Conservation (phyloP, 2,888 invertebrate species). For the Aleiodes testaceus region DNA sequence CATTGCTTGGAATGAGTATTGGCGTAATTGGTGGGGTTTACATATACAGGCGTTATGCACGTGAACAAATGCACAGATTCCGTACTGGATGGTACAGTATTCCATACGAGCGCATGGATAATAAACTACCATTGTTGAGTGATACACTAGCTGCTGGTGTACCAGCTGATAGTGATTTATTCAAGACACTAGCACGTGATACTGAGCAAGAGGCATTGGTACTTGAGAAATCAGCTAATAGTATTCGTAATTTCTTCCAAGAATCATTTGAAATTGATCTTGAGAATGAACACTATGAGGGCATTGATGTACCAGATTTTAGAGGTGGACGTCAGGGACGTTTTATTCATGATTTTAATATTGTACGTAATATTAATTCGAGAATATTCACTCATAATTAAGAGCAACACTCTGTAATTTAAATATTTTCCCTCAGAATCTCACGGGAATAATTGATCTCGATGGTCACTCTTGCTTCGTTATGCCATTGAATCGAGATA, state of each 20-base stretch:
- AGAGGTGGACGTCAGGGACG: conserved; percentile 86
- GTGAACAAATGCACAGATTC: conserved; percentile 78
- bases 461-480: conserved; percentile 88
- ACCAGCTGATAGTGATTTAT: conserved; percentile 59
- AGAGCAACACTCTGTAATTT: conserved; percentile 1
- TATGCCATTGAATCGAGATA: conserved; percentile 87
- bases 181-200: conserved; percentile 57
- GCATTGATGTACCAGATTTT: conserved; percentile 90
- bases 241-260: conserved; percentile 47
- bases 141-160: conserved; percentile 56
- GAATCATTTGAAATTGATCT: conserved; percentile 82
- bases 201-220: conserved; percentile 53
- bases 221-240: conserved; percentile 48
- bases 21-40: conserved; percentile 82
- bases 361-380: conserved; percentile 72
- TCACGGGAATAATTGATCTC: conserved; percentile 85
- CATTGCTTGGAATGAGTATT: conserved; percentile 81
- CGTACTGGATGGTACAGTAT: conserved; percentile 81
- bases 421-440: conserved; percentile 74
- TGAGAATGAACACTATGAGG: conserved; percentile 83
- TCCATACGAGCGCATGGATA: conserved; percentile 74
- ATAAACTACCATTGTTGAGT: conserved; percentile 57
- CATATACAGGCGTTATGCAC: conserved; percentile 83
- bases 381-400: background rate
- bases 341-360: conserved; percentile 94